A percentile compares a stretch with the other conserved stretches of the same genome.
Evolutionary conservation across 2,888 invertebrate species (phyloP).

Genomic region (Agrochola macilenta): DNA sequence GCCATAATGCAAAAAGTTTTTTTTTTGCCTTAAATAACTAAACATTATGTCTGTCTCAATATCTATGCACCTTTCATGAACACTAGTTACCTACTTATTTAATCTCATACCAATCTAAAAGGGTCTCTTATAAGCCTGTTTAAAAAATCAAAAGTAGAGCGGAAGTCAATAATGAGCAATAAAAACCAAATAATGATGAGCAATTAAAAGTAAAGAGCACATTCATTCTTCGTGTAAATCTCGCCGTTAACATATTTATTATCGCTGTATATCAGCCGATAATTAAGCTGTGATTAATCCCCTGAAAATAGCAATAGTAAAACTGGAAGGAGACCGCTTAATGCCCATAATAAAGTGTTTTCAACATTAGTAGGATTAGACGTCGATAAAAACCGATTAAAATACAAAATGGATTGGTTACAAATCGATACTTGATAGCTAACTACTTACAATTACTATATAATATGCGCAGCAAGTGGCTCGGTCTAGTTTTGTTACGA

Average conservation of each 20-base stretch:
- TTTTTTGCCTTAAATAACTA: not conserved
- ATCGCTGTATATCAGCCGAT: slow-evolving; percentile 15
- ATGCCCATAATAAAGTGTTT: not conserved
- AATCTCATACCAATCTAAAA: not conserved
- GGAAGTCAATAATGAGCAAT: slow-evolving; percentile 50
- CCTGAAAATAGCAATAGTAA: slow-evolving; percentile 15
- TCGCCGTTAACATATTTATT: slow-evolving; percentile 25
- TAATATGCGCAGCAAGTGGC: not conserved
- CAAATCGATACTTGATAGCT: not conserved
- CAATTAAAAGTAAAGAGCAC: slow-evolving; percentile 51
- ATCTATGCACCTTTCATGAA: not conserved
- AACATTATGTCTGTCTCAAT: not conserved
- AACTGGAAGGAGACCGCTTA: slow-evolving; percentile 7
- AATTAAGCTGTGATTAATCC: slow-evolving; percentile 38
- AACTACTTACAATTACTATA: not conserved
- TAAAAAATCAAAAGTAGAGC: slow-evolving; percentile 13
- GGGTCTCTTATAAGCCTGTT: not conserved
- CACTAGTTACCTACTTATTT: not conserved
- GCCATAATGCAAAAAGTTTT: not conserved
- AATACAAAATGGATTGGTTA: slow-evolving; percentile 9
- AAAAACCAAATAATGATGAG: slow-evolving; percentile 41
- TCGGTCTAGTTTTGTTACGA: not conserved
- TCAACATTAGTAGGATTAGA: not conserved
- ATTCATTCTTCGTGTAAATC: slow-evolving; percentile 45
- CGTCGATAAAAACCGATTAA: not conserved